Base-by-base conservation (phyloP, 2,113 vertebrate species). In the Prionailurus viverrinus region DNA sequence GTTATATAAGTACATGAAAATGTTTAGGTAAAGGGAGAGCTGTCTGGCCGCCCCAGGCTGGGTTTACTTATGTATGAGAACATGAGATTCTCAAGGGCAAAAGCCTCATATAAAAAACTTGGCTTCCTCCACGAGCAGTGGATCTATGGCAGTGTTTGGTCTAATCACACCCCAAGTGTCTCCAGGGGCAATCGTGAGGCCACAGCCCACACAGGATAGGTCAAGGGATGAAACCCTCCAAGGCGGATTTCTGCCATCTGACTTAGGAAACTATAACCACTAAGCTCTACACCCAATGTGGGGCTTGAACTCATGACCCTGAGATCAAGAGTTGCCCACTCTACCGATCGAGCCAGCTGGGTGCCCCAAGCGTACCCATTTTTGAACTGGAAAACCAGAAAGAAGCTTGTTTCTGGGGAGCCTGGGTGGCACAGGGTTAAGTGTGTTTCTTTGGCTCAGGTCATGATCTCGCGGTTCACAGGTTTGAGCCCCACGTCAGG, bases 371-470 rank as follows among this genome's bases (percentile, higher is more conserved):
- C 16, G 27, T 78, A 78, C 15, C 41, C 31, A 23, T 16, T 48
- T 97, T 81, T 94, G 53, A 90, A 87, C 18, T 58, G 45, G 58
- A 9, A 53, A 87, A 48, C 82, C 66, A 84, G 45, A 96, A 74
- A 74, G 65, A 74, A 41, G 16, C 10, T 91, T 81, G 23, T 93
- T 89, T 61, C 58, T 61, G 58, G 58, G 58, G 58, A 7, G 23
- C 58, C 21, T 61, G 58, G 19, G 21, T 61, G 58, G 21, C 58
- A 61, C 19, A 61, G 21, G 4, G 55, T 61, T 61, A 61, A 19
- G 58, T 21, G 23, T 23, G 21, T 61, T 21, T 23, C 21, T 61
- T 61, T 3, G 58, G 58, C 58, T 61, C 58, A 61, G 58, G 21
- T 61, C 58, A 23, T 61, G 58, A 61, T 61, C 58, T 61, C 58